phyloP scores from a whole-genome alignment of 2,113 vertebrate genomes.

The Psittacula cyanocephala region DNA sequence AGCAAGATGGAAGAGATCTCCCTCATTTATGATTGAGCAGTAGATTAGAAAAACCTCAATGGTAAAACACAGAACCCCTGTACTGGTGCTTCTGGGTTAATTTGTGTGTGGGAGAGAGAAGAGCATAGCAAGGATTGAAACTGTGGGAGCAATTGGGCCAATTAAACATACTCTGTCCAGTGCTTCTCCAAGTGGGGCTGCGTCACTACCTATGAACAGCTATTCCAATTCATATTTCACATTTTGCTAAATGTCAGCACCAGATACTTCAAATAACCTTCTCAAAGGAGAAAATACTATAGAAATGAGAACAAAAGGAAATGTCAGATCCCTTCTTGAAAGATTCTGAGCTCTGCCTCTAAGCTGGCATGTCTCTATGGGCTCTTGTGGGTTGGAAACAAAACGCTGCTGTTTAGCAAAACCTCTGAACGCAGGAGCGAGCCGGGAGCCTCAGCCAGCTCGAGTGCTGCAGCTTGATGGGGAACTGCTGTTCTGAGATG shows the following conservation, averaged over 20 bases:
- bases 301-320: slow-evolving; percentile 57
- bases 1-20: neutral
- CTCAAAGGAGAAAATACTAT: neutral
- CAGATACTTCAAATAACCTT: slow-evolving; percentile 54
- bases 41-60: neutral
- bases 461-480: neutral
- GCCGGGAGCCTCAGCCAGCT: neutral
- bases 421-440: neutral
- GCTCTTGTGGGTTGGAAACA: slow-evolving; percentile 62
- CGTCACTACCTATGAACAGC: slow-evolving; percentile 51
- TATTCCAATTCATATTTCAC: slow-evolving; percentile 8
- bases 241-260: slow-evolving; percentile 50
- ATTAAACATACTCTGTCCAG: neutral
- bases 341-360: neutral
- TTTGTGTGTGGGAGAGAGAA: neutral
- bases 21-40: neutral
- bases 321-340: slow-evolving; percentile 35
- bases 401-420: slow-evolving; percentile 57
- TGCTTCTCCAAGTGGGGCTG: neutral
- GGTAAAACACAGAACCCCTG: neutral
- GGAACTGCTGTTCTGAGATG: neutral
- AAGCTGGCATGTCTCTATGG: slow-evolving; percentile 56
- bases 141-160: neutral
- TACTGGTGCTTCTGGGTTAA: neutral
- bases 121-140: neutral